Percentiles rank a stretch among this genome's conserved stretches.
Evolutionary conservation across 2,797 vertebrate species (phyloP).

Genomic region (Cirrhinus mrigala): DNA sequence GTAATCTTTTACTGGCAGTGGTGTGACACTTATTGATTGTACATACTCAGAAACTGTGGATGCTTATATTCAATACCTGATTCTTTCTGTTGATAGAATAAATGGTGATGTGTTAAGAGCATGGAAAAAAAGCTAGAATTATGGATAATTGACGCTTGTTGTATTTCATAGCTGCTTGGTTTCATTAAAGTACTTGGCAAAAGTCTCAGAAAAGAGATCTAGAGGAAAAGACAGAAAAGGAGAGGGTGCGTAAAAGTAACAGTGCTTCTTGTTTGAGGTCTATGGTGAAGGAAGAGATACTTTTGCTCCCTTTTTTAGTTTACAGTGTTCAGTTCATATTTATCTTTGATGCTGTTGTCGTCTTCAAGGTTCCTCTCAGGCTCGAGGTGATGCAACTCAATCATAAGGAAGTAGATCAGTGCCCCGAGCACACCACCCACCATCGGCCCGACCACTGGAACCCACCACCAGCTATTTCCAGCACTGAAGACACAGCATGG

Average conservation of each 20-base stretch:
- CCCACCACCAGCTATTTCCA: constrained; percentile 94
- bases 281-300: constrained; percentile 21
- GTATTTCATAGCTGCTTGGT: constrained; percentile 25
- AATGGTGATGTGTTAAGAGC: neutral
- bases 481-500: constrained; percentile 74
- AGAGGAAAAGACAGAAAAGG: constrained; percentile 13
- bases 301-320: constrained; percentile 65
- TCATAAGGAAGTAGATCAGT: constrained; percentile 84
- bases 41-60: neutral
- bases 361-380: constrained; percentile 68
- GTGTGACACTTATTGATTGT: neutral
- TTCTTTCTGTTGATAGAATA: neutral
- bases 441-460: constrained; percentile 91
- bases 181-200: neutral
- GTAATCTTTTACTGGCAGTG: constrained; percentile 31
- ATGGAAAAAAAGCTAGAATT: neutral
- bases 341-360: constrained; percentile 79
- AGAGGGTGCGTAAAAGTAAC: constrained; percentile 7
- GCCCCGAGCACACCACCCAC: constrained; percentile 88
- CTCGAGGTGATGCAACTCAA: constrained; percentile 89
- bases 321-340: constrained; percentile 87
- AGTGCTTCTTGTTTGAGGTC: constrained; percentile 37
- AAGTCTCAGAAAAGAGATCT: constrained; percentile 26
- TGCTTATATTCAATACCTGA: neutral
- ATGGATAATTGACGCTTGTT: neutral